Percentiles rank a stretch among this genome's conserved stretches.
phyloP scores from a whole-genome alignment of 2,797 vertebrate species.

The Chelonia mydas region DNA sequence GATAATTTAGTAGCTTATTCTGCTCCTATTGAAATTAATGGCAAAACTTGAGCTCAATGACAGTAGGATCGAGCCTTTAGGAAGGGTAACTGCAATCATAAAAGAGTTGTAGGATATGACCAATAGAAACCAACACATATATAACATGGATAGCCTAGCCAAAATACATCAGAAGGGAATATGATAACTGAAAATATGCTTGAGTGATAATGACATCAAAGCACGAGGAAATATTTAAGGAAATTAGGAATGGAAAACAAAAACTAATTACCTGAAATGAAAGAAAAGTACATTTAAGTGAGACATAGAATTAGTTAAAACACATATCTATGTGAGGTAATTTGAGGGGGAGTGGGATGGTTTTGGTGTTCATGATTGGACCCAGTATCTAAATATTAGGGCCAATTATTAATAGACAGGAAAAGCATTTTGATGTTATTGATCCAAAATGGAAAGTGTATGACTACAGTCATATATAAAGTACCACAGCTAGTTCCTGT shows the following conservation, averaged over 20 bases:
- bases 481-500: background rate
- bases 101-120: background rate
- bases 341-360: background rate
- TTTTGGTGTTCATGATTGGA: background rate
- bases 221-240: background rate
- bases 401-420: background rate
- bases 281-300: background rate
- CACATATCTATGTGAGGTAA: background rate
- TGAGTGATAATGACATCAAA: background rate
- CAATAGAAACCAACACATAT: background rate
- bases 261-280: background rate
- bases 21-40: background rate
- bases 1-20: background rate
- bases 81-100: rapidly evolving
- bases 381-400: background rate
- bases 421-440: background rate
- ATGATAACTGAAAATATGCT: background rate
- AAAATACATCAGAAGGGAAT: background rate
- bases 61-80: background rate
- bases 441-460: background rate
- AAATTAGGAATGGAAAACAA: background rate
- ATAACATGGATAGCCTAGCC: background rate
- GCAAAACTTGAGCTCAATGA: background rate
- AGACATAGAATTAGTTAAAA: background rate
- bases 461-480: background rate